Base-by-base conservation (phyloP, 2,888 invertebrate species). In the Eutolmus rufibarbis region DNA sequence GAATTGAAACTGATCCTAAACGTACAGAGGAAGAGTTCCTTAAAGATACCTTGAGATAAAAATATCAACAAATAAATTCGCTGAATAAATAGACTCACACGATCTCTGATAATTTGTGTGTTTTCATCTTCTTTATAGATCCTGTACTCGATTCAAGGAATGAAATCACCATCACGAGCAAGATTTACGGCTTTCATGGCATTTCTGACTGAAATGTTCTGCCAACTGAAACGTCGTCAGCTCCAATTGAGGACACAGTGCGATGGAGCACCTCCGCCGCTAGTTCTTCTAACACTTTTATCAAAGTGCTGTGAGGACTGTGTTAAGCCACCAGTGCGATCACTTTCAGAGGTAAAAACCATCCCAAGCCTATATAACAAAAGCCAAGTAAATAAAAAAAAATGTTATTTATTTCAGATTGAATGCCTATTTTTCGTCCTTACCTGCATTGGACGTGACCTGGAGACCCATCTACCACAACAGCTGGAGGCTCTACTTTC, bases 271-370 rank as follows among this genome's bases (percentile, higher is more conserved):
- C 94, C 95, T 28, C 96, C 96, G 0, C 96, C 96, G 1, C 94
- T 96, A 90, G 96, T 97, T 89, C 94, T 98, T 90, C 95, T 97
- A 88, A 96, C 97, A 87, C 94, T 98, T 90, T 94, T 98, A 90
- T 96, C 96, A 92, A 97, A 97, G 93, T 97, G 97, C 93, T 98
- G 97, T 92, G 96, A 97, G 93, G 96, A 97, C 91, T 97, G 97
- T 93, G 95, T 97, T 89, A 95, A 95, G 89, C 95, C 97, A 89
- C 96, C 97, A 7, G 95, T 96, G 89, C 96, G 96, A 90, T 96
- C 96, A 82, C 94, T 96, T 84, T 95, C 96, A 86, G 97, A 97
- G 93, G 96, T 96, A 91, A 40, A 40, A 40, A 12, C 40, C 40
- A 40, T 12, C 1, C 1, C 12, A 40, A 12, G 9, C 31, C 28